Base-by-base conservation (phyloP, 92 coral and sea anemone genomes). In the Zoanthus solanderi region DNA sequence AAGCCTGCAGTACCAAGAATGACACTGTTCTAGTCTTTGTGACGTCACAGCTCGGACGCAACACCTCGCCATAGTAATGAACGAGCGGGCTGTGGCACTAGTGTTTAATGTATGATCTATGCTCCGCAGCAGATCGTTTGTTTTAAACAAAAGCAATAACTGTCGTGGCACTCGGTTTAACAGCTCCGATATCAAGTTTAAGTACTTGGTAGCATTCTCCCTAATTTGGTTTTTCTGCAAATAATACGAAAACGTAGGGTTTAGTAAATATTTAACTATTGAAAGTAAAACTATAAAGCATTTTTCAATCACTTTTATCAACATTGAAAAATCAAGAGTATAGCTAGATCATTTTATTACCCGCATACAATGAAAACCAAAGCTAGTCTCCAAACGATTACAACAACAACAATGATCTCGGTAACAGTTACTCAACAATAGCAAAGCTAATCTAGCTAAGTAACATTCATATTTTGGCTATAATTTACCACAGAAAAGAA, bases 31-130 rank as follows among this genome's bases (percentile, higher is more conserved):
- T 30, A 95, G 83, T 53, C 92, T 93, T 78, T 95, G 94, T 92
- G 82, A 87, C 31, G 98, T 96, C 10, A 97, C 91, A 81, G 99
- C 97, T 29, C 94, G 96, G 23, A 94, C 94, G 81, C 99, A 97
- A 76, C 99, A 97, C 37, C 96, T 90, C 9, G 99, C 94, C 99
- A 95, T 97, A 29, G 99, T 97, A 60, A 97, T 80, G 78, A 95
- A 95, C 54, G 98, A 95, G 76, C 96, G 89, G 37, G 99, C 94
- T 5, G 98, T 92, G 32, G 96, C 95, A 76, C 97, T 97, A 18
- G 99, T 95, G 57, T 92, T 80, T 65, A 97, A 95, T 46, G 93
- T 94, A 79, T 92, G 90, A 87, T 97, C 99, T 47, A 97, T 97
- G 71, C 99, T 93, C 50, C 99, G 89, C 28, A 97, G 91, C 9